Percentiles rank a stretch among this genome's conserved stretches.
phyloP scores from a whole-genome alignment of 2,113 vertebrate genomes.

The Pollimyrus isidori region DNA sequence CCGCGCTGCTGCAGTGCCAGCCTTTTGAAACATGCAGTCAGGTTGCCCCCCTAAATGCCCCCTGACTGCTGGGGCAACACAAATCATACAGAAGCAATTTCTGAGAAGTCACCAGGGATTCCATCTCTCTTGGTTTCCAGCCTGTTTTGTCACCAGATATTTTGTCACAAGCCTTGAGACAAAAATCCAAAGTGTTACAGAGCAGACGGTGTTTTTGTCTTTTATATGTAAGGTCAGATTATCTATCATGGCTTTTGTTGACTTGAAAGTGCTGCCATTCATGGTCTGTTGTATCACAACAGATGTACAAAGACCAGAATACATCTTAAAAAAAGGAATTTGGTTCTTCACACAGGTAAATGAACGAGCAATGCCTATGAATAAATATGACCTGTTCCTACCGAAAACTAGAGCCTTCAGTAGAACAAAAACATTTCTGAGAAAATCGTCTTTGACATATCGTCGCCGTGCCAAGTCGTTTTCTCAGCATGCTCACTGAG shows the following conservation, averaged over 20 bases:
- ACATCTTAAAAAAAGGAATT: not conserved
- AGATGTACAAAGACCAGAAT: not conserved
- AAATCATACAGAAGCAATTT: not conserved
- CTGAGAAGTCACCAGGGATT: not conserved
- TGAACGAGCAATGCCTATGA: not conserved
- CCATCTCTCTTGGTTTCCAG: not conserved
- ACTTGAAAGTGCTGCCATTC: not conserved
- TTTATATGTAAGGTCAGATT: not conserved
- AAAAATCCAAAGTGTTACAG: not conserved
- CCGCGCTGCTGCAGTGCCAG: not conserved
- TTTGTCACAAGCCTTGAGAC: not conserved
- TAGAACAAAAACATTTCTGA: not conserved
- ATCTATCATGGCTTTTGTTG: not conserved
- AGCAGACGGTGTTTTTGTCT: not conserved
- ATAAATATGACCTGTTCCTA: not conserved
- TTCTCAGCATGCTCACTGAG: slow-evolving; percentile 8
- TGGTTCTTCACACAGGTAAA: not conserved
- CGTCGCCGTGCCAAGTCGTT: not conserved
- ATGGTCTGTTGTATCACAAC: not conserved
- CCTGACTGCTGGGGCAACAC: not conserved
- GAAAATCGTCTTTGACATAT: not conserved
- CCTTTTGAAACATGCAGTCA: not conserved
- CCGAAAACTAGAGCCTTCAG: not conserved
- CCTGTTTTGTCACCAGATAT: not conserved
- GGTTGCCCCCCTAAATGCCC: not conserved